Conservation (phyloP, 2,888 invertebrate species). For the Protophormia terraenovae region DNA sequence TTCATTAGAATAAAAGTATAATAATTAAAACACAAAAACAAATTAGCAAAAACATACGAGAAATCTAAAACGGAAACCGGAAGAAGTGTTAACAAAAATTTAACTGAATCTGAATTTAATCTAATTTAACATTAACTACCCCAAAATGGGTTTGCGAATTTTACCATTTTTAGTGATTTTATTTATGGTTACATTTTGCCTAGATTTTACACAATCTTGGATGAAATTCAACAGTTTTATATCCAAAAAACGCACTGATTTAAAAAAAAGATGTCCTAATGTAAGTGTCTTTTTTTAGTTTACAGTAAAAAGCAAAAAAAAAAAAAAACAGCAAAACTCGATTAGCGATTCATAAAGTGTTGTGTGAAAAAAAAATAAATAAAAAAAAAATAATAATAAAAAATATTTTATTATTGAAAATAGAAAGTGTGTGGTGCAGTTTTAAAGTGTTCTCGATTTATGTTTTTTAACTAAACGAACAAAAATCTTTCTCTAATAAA, state of each 20-base stretch:
- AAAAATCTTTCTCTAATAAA: constrained; percentile 65
- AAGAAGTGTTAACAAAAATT: constrained; percentile 29
- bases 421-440: constrained; percentile 60
- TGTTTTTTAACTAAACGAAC: constrained; percentile 24
- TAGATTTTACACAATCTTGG: constrained; percentile 70
- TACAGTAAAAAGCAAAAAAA: not conserved
- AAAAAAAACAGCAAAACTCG: not conserved
- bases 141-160: constrained; percentile 27
- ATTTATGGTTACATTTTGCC: constrained; percentile 45
- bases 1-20: constrained; percentile 4
- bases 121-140: not conserved
- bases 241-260: constrained; percentile 74
- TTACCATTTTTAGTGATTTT: constrained; percentile 15
- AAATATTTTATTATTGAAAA: constrained; percentile 38
- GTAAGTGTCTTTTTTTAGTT: constrained; percentile 71
- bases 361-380: not conserved
- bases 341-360: constrained; percentile 45
- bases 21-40: not conserved
- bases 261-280: constrained; percentile 74
- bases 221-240: constrained; percentile 75
- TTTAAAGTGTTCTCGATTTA: constrained; percentile 61
- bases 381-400: not conserved
- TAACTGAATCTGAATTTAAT: too few species aligned
- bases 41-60: not conserved
- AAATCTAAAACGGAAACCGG: constrained; percentile 58